Conservation (phyloP, 1,140 invertebrate species). For the Diachasmimorpha longicaudata region DNA sequence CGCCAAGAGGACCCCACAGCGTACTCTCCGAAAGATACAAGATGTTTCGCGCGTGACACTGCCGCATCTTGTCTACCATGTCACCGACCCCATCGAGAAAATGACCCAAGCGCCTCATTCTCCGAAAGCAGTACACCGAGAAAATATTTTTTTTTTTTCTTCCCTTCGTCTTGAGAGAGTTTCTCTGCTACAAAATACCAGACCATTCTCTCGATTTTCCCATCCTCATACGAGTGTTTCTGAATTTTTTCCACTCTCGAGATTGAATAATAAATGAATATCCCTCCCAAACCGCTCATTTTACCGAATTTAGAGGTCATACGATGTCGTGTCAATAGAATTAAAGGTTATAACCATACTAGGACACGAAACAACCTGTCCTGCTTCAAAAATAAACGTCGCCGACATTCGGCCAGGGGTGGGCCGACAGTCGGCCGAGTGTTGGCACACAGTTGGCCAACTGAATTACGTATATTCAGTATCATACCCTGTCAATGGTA, state of each 20-base stretch:
- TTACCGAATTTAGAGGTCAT: constrained; percentile 17
- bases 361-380: too few species aligned
- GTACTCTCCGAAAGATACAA: neutral
- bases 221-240: neutral
- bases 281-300: neutral
- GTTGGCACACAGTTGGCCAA: constrained; percentile 13
- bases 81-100: constrained; percentile 25
- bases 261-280: neutral
- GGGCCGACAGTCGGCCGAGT: too few species aligned
- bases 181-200: neutral
- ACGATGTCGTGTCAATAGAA: neutral
- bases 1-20: constrained; percentile 1
- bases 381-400: constrained; percentile 55
- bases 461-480: constrained; percentile 13
- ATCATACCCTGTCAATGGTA: neutral
- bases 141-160: neutral
- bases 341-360: constrained; percentile 45
- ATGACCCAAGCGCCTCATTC: constrained; percentile 11
- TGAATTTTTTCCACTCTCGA: neutral
- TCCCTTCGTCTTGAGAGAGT: neutral
- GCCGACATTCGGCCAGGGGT: neutral
- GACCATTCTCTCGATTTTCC: neutral
- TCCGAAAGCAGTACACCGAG: neutral
- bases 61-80: constrained; percentile 1
- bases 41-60: neutral